Evolutionary conservation across 2,888 invertebrate species (phyloP), one percentile per base, ranked within the genome.

Genomic region (Clanis bilineata): DNA sequence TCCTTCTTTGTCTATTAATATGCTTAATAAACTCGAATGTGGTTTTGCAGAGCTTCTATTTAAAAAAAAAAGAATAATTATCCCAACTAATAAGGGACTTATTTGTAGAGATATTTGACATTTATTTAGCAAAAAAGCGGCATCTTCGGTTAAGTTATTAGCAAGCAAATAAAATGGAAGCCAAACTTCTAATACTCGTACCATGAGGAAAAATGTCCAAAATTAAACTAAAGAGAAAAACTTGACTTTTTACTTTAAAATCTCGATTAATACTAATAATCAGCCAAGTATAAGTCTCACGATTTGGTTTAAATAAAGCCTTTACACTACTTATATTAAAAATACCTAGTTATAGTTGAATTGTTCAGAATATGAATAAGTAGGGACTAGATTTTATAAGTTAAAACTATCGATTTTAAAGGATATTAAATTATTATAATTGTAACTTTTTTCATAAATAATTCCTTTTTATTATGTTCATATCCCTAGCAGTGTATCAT

Each of bases 301-400:
- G 32, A 51, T 51, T 51, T 51, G 51, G 51, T 51, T 32, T 32
- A 28, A 51, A 51, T 51, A 51, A 51, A 51, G 51, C 51, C 25
- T 25, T 51, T 51, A 51, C 10, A 10, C 15, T 32, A 51, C 28
- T 32, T 51, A 51, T 28, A n/a, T 28, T 12, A 12, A 32, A 51
- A 10, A 10, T 32, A 28, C 28, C 32, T 51, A 51, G 3, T 32
- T 28, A 51, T 51, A 51, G 32, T 32, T 47, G 25, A 25, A 15
- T 47, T n/a, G n/a, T 12, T 47, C 28, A 9, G 28, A 47, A 25
- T 15, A 15, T 47, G 47, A 51, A 51, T 28, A 51, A 18, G 28
- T 51, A 51, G 23, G 44, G 51, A 51, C 51, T 51, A 51, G 51
- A 51, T 10, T 18, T 51, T 32, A 51, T 28, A 32, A 32, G 18